Evolutionary conservation across 1,140 invertebrate species (phyloP).

Genomic region (Oreohelix idahoensis): DNA sequence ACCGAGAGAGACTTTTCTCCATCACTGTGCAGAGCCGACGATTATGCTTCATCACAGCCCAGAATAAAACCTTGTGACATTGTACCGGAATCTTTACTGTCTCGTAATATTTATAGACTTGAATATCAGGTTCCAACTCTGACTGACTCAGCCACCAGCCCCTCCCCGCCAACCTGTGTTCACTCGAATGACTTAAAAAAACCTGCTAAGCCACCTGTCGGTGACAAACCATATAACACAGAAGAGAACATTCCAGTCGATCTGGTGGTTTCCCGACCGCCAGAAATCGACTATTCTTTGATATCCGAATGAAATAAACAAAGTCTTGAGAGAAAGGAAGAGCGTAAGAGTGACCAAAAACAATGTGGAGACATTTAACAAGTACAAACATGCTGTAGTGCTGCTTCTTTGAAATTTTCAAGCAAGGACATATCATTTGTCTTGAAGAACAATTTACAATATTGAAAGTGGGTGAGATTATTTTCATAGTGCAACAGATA

Average conservation of each 20-base stretch:
- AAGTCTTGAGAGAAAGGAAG: no score
- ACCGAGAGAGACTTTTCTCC: background rate
- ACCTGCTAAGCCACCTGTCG: background rate
- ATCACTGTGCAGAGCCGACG: background rate
- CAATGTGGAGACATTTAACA: no score
- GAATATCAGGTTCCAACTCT: slow-evolving; percentile 11
- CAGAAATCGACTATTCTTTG: background rate
- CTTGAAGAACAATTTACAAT: no score
- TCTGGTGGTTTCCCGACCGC: background rate
- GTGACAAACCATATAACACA: no score
- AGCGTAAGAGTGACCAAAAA: no score
- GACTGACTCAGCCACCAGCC: slow-evolving; percentile 36
- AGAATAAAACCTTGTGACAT: background rate
- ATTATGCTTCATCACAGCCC: background rate
- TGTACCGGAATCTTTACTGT: background rate
- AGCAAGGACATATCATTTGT: no score
- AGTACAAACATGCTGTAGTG: no score
- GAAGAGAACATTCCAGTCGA: background rate
- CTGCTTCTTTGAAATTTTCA: no score
- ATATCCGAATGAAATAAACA: no score
- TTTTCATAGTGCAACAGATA: no score
- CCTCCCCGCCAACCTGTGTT: slow-evolving; percentile 16
- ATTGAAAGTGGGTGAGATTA: no score
- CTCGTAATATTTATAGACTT: background rate
- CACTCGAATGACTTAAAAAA: background rate